Base-by-base conservation (phyloP, 2,113 vertebrate genomes). In the Spea bombifrons region DNA sequence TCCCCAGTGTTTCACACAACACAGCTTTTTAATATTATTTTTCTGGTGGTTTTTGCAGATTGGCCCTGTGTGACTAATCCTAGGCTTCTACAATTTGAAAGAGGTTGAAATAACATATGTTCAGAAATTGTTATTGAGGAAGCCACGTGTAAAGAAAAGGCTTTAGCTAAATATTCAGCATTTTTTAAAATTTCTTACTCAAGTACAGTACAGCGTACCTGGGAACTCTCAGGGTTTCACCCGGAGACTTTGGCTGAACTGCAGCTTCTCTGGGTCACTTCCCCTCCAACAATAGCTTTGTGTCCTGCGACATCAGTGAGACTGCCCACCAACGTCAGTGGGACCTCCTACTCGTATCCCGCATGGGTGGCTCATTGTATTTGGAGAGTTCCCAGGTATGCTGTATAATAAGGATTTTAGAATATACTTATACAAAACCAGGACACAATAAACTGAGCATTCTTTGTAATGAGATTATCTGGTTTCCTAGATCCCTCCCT, bases 11-110 rank as follows among this genome's bases (percentile, higher is more conserved):
- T 69, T 57, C 69, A 79, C 52, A 59, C 66, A 73, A 73, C 76
- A 66, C 61, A 72, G 61, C 59, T 78, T 71, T 78, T 70, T 71
- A 71, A 78, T 78, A 65, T 78, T 71, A 78, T 71, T 65, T 78
- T 63, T 71, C 63, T 71, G 46, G 63, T 78, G 30, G 46, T 78
- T 71, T 13, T 46, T 55, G 70, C 43, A 52, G 46, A 50, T 72
- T 72, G 70, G 53, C 70, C 55, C 59, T 73, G 61, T 73, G 46
- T 65, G 50, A 61, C 53, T 30, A 30, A 30, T 30, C 30, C 30
- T 30, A 30, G 30, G 30, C 30, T 30, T 30, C 30, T 30, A 70
- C 15, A 15, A 48, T 43, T 13, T 50, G 16, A 70, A 72, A 79
- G 48, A 73, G 65, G 17, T 45, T n/a, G 49, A 73, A 73, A 66